A percentile compares a stretch with the other conserved stretches of the same genome.
Conservation (phyloP, 2,888 invertebrate genomes). For the Drosophila crucigera region DNA sequence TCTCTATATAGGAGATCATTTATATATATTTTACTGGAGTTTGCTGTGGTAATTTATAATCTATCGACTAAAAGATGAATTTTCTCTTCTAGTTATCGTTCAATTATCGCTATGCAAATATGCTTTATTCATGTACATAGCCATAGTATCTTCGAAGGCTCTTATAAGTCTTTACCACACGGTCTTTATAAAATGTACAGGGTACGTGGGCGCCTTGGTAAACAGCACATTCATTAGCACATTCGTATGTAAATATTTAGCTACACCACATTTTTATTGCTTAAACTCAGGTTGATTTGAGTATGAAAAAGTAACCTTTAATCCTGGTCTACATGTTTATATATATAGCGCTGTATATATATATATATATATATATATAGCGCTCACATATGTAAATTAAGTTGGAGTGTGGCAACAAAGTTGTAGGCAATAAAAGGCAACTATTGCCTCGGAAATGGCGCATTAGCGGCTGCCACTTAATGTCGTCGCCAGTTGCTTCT, state of each 20-base stretch:
- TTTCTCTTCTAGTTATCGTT: background rate
- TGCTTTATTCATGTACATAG: background rate
- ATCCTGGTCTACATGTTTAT: background rate
- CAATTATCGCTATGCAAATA: background rate
- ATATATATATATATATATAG: constrained; percentile 18
- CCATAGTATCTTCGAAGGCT: background rate
- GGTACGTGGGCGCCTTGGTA: constrained; percentile 1
- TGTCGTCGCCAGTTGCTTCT: constrained; percentile 39
- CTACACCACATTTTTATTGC: constrained; percentile 23
- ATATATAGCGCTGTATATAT: constrained; percentile 16
- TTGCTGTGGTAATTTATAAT: background rate
- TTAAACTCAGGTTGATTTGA: constrained; percentile 21
- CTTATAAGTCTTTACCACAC: background rate
- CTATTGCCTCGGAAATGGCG: constrained; percentile 72
- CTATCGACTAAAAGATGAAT: background rate
- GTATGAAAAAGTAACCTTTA: constrained; percentile 4
- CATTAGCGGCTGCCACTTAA: constrained; percentile 76
- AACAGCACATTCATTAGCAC: constrained; percentile 58
- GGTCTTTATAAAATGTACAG: background rate
- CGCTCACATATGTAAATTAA: constrained; percentile 35
- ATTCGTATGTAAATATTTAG: constrained; percentile 50
- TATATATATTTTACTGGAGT: background rate
- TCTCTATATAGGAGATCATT: background rate
- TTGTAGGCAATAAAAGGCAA: constrained; percentile 62
- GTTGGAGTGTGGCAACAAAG: constrained; percentile 29